phyloP scores from a whole-genome alignment of 2,797 vertebrate genomes.

The Trematomus bernacchii region DNA sequence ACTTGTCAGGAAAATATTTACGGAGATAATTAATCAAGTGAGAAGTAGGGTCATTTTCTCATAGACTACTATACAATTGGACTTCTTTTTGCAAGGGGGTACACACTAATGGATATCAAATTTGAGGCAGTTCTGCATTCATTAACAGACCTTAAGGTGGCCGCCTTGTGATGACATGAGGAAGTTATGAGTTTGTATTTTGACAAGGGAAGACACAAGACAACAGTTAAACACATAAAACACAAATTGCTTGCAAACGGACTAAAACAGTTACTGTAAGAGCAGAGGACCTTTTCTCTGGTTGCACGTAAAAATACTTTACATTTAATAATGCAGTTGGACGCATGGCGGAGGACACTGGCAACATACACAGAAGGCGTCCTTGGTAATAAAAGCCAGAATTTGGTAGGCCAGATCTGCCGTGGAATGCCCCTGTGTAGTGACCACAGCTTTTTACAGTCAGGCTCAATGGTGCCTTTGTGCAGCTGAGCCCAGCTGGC shows the following conservation, averaged over 20 bases:
- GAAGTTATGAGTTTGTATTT: neutral
- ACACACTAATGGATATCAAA: too few species aligned
- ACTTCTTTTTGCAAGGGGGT: too few species aligned
- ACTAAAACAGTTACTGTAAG: neutral
- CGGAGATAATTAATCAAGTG: too few species aligned
- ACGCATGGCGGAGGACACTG: slow-evolving; percentile 58
- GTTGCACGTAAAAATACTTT: neutral
- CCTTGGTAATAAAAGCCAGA: slow-evolving; percentile 53
- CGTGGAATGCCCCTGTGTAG: slow-evolving; percentile 66
- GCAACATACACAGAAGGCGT: slow-evolving; percentile 45
- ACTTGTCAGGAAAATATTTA: too few species aligned
- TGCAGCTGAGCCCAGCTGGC: slow-evolving; percentile 75
- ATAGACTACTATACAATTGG: too few species aligned
- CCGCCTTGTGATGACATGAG: too few species aligned
- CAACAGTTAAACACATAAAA: neutral
- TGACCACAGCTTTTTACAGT: slow-evolving; percentile 76
- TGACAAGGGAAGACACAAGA: neutral
- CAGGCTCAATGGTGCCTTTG: slow-evolving; percentile 75
- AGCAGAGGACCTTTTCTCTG: neutral
- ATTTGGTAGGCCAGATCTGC: slow-evolving; percentile 51
- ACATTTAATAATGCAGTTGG: slow-evolving; percentile 28
- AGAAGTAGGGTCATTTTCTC: too few species aligned
- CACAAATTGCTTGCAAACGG: neutral
- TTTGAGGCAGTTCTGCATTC: too few species aligned
- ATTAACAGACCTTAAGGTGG: too few species aligned